Evolutionary conservation across 2,113 vertebrate genomes (phyloP), one percentile per base, ranked within the genome.

Genomic region (Trematocara unimaculatum): DNA sequence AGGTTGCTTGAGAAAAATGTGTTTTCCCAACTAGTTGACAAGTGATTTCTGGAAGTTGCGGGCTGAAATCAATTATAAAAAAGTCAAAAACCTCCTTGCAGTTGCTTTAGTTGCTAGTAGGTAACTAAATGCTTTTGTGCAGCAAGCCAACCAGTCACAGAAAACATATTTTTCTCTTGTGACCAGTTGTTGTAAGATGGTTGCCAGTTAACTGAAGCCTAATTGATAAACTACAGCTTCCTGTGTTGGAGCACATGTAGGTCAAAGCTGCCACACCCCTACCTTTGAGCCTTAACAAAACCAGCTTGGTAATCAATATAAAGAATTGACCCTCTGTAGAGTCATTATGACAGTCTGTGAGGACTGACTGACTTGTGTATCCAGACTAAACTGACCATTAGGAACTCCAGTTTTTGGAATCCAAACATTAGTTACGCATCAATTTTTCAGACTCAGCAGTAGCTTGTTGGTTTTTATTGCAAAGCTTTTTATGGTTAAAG

Each of bases 71-170:
- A 42, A 15, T 0, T 0, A 20, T 42, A 70, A 23, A 70, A 70
- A 23, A 23, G 38, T 15, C 13, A 9, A 26, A 70, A 42, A 70
- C 1, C 38, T 72, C 64, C 35, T 70, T 26, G 13, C 20, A 5
- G 10, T 26, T 26, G 0, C 20, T 17, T 6, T 0, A 0, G 64
- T 45, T 15, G 13, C 38, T 45, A 72, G 20, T 23, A 3, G 67
- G 14, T 70, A 12, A 64, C 60, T n/a, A n/a, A 35, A 64, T 35
- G 2, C 2, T 35, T 35, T 62, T 35, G 9, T 35, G 31, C 60
- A 64, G 9, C 60, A 12, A 12, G 58, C 58, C 26, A 62, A 35
- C 31, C 60, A 64, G 17, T n/a, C 2, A 35, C 31, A 12, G 31
- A 35, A 64, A 64, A 64, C 2, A 64, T 3, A 35, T n/a, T 64